These are phyloP conservation scores for Sminthurinus aureus DNA, from an alignment of 2,888 invertebrate species.

Conservation along the genomic window DNA sequence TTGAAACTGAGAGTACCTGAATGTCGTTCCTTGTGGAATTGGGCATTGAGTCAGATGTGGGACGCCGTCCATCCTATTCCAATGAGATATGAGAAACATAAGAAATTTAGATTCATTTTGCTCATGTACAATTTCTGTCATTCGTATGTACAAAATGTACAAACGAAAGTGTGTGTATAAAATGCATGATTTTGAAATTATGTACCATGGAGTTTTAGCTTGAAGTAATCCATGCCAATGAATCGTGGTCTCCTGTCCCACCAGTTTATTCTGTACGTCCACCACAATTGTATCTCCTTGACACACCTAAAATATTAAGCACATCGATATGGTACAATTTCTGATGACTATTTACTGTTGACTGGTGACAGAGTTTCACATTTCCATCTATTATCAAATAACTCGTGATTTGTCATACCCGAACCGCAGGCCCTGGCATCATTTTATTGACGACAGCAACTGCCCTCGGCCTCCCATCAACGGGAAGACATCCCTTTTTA, in stretches of 20 bases:
- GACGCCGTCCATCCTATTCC: conserved; percentile 81
- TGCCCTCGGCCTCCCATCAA: conserved; percentile 79
- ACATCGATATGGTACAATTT: no score
- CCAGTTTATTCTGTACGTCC: conserved; percentile 79
- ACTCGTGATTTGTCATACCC: no score
- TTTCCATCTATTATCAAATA: no score
- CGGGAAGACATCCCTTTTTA: conserved; percentile 81
- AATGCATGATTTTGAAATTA: no score
- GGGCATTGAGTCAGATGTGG: conserved; percentile 87
- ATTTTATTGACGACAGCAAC: conserved; percentile 84
- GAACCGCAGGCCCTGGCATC: conserved; percentile 79
- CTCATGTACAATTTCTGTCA: no score
- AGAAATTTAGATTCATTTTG: no score
- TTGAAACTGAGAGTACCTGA: conserved; percentile 63
- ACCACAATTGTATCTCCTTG: conserved; percentile 81
- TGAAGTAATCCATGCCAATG: conserved; percentile 95
- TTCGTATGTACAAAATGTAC: no score
- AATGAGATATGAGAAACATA: no score
- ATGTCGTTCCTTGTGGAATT: conserved; percentile 76
- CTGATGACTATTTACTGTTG: no score
- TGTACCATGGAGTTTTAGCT: conserved; percentile 72
- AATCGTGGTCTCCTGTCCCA: conserved; percentile 81
- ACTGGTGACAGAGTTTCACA: no score
- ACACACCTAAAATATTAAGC: no score
- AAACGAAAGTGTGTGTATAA: no score